Evolutionary conservation across 1,140 invertebrate genomes (phyloP).

Genomic region (Bathynomus jamesi): DNA sequence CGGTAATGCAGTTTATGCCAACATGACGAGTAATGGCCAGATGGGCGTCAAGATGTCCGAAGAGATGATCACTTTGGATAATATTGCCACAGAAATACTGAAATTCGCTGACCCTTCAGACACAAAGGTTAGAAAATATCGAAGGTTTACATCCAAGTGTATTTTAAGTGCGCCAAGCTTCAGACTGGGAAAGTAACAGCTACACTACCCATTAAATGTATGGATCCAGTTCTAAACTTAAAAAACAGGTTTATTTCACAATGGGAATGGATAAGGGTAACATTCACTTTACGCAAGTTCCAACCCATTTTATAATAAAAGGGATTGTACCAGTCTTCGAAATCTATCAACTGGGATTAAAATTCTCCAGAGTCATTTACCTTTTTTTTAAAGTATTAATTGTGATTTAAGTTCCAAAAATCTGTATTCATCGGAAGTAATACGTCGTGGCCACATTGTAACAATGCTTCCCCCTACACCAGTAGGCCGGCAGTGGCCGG

Average conservation of each 20-base stretch:
- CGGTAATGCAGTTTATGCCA: background rate
- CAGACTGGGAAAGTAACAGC: background rate
- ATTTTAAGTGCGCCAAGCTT: background rate
- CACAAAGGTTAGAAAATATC: conserved; percentile 1
- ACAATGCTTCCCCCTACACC: no score
- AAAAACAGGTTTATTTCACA: background rate
- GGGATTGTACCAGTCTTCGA: no score
- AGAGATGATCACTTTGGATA: background rate
- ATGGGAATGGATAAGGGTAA: background rate
- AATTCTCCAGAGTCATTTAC: no score
- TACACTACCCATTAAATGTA: background rate
- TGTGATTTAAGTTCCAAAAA: no score
- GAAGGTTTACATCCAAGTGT: no score
- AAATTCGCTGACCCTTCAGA: conserved; percentile 10
- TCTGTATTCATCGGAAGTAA: no score
- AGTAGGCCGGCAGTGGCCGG: no score
- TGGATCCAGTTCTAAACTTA: background rate
- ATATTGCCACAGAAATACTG: conserved; percentile 8
- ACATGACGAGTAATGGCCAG: background rate
- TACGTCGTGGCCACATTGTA: no score
- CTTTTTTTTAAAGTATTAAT: background rate
- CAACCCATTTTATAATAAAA: background rate
- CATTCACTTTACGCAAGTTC: background rate
- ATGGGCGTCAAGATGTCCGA: background rate
- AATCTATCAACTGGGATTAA: no score